Evolutionary conservation across 1,140 invertebrate species (phyloP).

Genomic region (Drosophila ananassae): DNA sequence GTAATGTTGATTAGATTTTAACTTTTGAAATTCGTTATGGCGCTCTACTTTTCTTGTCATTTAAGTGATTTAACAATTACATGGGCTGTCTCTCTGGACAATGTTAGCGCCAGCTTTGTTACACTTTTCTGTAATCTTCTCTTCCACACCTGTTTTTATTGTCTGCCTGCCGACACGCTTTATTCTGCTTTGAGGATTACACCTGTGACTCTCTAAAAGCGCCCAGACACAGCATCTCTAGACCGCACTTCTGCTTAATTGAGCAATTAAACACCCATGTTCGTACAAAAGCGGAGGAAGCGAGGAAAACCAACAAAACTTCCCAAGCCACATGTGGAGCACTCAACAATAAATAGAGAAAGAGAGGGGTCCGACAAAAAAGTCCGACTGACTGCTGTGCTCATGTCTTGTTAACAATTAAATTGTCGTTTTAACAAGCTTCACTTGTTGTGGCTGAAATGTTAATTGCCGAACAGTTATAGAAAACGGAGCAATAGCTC

Average conservation of each 20-base stretch:
- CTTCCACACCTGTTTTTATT: conserved; percentile 9
- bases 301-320: conserved; percentile 63
- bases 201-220: conserved; percentile 47
- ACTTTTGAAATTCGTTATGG: too few species aligned
- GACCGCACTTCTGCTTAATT: conserved; percentile 80
- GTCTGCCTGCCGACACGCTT: conserved; percentile 5
- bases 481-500: conserved; percentile 66
- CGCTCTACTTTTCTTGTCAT: not conserved
- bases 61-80: conserved; percentile 27
- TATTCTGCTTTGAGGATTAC: conserved; percentile 55
- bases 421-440: conserved; percentile 84
- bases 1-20: too few species aligned
- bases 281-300: conserved; percentile 44
- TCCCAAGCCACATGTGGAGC: conserved; percentile 79
- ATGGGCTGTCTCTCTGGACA: conserved; percentile 9
- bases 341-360: conserved; percentile 36
- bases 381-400: conserved; percentile 31
- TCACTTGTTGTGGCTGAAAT: conserved; percentile 78
- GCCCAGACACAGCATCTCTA: conserved; percentile 40
- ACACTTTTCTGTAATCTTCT: conserved; percentile 33
- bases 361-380: not conserved
- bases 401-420: conserved; percentile 82
- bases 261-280: conserved; percentile 82
- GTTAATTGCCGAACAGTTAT: conserved; percentile 84
- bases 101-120: conserved; percentile 76